These are phyloP conservation scores for Aspiorhynchus laticeps DNA, from an alignment of 2,113 vertebrate species.

Conservation along the genomic window DNA sequence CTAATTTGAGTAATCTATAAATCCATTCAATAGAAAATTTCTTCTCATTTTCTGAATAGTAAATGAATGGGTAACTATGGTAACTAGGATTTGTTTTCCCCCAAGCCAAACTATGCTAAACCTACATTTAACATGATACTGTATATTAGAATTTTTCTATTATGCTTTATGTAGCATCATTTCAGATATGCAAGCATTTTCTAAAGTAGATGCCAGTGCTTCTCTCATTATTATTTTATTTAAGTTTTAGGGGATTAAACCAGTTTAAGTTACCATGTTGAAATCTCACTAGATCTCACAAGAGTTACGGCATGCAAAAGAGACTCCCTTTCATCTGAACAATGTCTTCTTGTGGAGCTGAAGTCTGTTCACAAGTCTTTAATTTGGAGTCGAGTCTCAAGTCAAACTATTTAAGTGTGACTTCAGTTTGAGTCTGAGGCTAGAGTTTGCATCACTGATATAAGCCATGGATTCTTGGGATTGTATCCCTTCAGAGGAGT, in stretches of 20 bases:
- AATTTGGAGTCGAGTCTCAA: neutral
- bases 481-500: neutral
- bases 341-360: neutral
- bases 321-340: neutral
- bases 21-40: neutral
- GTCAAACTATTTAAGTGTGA: neutral
- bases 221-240: neutral
- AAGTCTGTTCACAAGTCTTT: neutral
- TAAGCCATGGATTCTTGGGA: neutral
- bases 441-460: neutral
- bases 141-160: neutral
- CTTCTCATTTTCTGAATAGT: neutral
- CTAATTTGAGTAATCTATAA: neutral
- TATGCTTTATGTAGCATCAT: neutral
- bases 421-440: neutral
- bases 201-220: neutral
- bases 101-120: neutral
- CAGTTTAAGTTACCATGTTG: neutral
- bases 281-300: neutral
- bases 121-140: neutral
- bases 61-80: conserved; percentile 13
- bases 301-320: neutral
- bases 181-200: neutral
- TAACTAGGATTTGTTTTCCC: neutral
- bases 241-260: neutral